Evolutionary conservation across 2,888 invertebrate species (phyloP).

Genomic region (Orchestes rusci): DNA sequence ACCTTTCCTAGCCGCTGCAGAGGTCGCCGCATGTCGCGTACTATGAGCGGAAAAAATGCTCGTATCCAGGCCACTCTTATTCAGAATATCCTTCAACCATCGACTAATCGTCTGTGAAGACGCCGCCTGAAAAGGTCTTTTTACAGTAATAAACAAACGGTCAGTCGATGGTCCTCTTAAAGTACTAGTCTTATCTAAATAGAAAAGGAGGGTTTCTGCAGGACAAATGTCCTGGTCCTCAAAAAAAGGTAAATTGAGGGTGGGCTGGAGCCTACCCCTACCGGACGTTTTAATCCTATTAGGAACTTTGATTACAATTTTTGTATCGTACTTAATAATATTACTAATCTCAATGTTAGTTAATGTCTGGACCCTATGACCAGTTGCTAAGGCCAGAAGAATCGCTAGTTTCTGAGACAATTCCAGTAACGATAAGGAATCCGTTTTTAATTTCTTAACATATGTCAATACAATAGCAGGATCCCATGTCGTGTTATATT

Average conservation of each 20-base stretch:
- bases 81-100: slow-evolving; percentile 21
- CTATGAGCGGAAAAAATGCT: slow-evolving; percentile 19
- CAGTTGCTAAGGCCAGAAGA: slow-evolving; percentile 12
- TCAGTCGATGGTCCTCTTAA: not conserved
- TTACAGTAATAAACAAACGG: too few relatives aligned
- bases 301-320: slow-evolving; percentile 8
- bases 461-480: slow-evolving; percentile 9
- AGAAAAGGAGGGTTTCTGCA: not conserved
- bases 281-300: slow-evolving; percentile 10
- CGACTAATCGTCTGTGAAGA: slow-evolving; percentile 18
- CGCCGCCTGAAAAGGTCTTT: not conserved
- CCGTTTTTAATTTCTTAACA: not conserved
- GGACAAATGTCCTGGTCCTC: too few relatives aligned
- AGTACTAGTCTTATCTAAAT: not conserved
- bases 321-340: not conserved
- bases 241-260: too few relatives aligned
- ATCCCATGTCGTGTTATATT: slow-evolving; percentile 12
- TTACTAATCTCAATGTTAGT: slow-evolving; percentile 10
- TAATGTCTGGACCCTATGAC: slow-evolving; percentile 14
- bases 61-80: slow-evolving; percentile 20
- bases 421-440: not conserved
- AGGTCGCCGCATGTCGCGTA: slow-evolving; percentile 19
- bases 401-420: slow-evolving; percentile 10
- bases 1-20: too few relatives aligned
- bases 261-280: not conserved